A percentile compares a stretch with the other conserved stretches of the same genome.
Conservation (phyloP, 2,888 invertebrate species). For the Hyppa rectilinea region DNA sequence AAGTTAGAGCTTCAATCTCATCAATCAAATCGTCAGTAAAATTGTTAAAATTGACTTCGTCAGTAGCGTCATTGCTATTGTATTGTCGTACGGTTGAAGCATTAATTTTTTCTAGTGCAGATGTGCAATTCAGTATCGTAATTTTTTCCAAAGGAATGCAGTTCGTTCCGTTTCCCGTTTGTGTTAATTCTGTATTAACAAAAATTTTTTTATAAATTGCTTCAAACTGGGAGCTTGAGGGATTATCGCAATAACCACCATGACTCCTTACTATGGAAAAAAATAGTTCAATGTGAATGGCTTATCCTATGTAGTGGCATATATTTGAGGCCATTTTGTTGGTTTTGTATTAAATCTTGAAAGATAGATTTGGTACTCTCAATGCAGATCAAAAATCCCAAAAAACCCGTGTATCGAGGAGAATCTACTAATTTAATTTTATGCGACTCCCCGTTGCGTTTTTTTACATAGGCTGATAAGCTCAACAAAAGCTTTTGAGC, state of each 20-base stretch:
- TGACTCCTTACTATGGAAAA: too few relatives aligned
- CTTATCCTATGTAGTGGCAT: neutral
- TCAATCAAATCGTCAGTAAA: conserved; percentile 8
- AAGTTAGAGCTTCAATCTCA: conserved; percentile 7
- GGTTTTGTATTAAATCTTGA: conserved; percentile 4
- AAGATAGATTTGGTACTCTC: conserved; percentile 4
- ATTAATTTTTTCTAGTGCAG: too few relatives aligned
- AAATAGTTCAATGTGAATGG: neutral
- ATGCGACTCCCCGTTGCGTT: neutral
- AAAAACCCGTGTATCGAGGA: conserved; percentile 2
- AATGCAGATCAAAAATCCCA: neutral
- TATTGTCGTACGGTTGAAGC: too few relatives aligned
- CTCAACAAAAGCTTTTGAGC: neutral
- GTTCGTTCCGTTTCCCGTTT: too few relatives aligned
- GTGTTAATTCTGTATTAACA: too few relatives aligned
- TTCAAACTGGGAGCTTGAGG: too few relatives aligned
- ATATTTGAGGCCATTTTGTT: conserved; percentile 4
- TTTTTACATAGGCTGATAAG: conserved; percentile 2
- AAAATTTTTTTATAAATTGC: too few relatives aligned
- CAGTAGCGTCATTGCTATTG: too few relatives aligned
- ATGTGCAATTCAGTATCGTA: too few relatives aligned
- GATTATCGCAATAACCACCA: too few relatives aligned
- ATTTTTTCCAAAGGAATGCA: too few relatives aligned
- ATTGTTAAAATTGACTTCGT: too few relatives aligned
- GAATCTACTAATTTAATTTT: conserved; percentile 1